Evolutionary conservation across 2,113 vertebrate species (phyloP), one percentile per base, ranked within the genome.

Genomic region (Lonchura striata): DNA sequence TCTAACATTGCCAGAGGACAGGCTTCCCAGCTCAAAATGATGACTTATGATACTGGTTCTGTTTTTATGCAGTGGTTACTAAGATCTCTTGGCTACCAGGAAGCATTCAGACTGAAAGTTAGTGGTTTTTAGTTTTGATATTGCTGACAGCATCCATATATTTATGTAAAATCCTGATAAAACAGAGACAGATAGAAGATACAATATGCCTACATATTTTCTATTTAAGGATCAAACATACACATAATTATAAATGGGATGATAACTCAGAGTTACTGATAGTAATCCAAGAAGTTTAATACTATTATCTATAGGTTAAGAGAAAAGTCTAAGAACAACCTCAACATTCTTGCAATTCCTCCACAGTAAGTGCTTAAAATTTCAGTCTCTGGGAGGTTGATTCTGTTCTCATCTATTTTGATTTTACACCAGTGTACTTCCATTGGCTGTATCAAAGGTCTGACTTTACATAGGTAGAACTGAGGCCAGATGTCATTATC

Each of bases 11-110:
- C 14, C 64, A 54, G n/a, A 7, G 47, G 27, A 54, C 16, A 10
- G 35, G 13, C 15, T 87, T 66, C 53, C 64, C 46, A 76, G 17
- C 15, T 50, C 22, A 82, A 76, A 85, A 82, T 53, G 24, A 57
- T 1, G 0, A 24, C 30, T 82, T 33, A 20, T 68, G 33, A 52
- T 42, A 41, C 16, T 52, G 50, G 11, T 27, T 6, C 23, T 0
- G 3, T 66, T 90, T 94, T 79, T n/a, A 75, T 41, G 35, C 3
- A 33, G 4, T 44, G 11, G 6, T 66, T 71, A 5, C 19, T 57
- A 42, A 52, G 21, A 50, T 66, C 31, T 82, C 16, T 6, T 74
- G 23, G 18, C 6, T 70, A 64, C 16, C 15, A 33, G 69, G 21
- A 89, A 57, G 41, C 20, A 68, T 31, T 31, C 1, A 5, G n/a